phyloP scores from a whole-genome alignment of 2,113 vertebrate genomes.

The Tonatia bakeri region DNA sequence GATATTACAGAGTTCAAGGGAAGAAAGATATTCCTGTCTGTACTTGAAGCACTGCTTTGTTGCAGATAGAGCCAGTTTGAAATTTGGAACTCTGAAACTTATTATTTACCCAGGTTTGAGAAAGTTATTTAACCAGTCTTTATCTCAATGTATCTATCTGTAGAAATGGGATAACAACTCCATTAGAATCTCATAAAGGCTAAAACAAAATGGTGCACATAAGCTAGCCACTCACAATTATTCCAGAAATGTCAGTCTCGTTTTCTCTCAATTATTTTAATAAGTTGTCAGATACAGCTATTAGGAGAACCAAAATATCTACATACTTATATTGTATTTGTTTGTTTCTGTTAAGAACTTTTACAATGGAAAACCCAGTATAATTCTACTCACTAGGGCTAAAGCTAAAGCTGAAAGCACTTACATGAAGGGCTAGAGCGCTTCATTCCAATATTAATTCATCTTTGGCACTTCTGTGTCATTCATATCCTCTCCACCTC shows the following conservation, averaged over 20 bases:
- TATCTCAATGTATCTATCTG: not conserved
- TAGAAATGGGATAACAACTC: not conserved
- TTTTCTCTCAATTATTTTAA: not conserved
- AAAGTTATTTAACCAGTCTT: not conserved
- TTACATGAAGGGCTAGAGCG: not conserved
- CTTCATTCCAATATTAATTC: not conserved
- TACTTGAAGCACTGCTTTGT: not conserved
- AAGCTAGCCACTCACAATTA: not conserved
- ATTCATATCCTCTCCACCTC: not conserved
- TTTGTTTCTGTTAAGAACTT: not conserved
- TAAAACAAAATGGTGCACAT: not conserved
- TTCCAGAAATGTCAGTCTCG: not conserved
- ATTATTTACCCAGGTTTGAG: not conserved
- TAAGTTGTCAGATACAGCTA: not conserved
- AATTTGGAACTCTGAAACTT: not conserved
- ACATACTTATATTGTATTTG: not conserved
- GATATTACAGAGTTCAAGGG: too few relatives aligned
- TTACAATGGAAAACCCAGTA: not conserved
- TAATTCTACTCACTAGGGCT: not conserved
- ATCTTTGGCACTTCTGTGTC: not conserved
- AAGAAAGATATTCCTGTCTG: not conserved
- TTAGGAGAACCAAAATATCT: not conserved
- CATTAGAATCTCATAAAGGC: not conserved
- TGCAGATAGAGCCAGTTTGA: not conserved
- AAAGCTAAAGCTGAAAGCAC: not conserved